These are phyloP conservation scores for Rousettus madagascariensis DNA, from an alignment of 2,797 vertebrate genomes.

Conservation along the genomic window DNA sequence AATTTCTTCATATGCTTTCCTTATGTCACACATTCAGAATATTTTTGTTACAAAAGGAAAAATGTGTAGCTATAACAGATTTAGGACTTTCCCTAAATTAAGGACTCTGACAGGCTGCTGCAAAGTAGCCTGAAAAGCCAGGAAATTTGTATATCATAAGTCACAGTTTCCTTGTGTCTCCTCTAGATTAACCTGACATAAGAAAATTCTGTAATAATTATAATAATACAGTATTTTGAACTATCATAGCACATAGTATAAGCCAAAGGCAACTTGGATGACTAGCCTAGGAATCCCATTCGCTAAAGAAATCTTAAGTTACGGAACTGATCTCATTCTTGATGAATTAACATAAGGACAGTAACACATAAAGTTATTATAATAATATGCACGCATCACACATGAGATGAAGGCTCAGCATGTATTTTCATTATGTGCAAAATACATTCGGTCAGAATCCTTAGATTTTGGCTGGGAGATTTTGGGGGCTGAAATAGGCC, in stretches of 20 bases:
- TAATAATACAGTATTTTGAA: neutral
- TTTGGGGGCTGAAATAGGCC: neutral
- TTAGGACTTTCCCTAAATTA: neutral
- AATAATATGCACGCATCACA: neutral
- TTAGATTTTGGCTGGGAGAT: neutral
- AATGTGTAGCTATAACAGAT: neutral
- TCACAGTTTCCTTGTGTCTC: neutral
- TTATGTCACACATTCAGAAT: neutral
- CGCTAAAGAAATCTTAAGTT: constrained; percentile 11
- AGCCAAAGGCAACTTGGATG: neutral
- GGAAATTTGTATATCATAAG: neutral
- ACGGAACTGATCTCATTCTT: neutral
- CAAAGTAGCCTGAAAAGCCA: neutral
- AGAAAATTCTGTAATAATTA: neutral
- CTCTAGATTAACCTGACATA: neutral
- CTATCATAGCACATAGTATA: neutral
- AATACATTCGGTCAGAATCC: neutral
- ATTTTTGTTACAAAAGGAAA: neutral
- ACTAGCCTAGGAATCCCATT: neutral
- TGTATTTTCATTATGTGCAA: neutral
- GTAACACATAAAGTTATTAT: neutral
- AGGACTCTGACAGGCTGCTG: neutral
- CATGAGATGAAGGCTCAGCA: neutral
- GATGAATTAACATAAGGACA: neutral
- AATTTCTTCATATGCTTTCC: neutral